These are phyloP conservation scores for Ceratoteleas bidentatus DNA, from an alignment of 1,140 invertebrate species.

Conservation along the genomic window DNA sequence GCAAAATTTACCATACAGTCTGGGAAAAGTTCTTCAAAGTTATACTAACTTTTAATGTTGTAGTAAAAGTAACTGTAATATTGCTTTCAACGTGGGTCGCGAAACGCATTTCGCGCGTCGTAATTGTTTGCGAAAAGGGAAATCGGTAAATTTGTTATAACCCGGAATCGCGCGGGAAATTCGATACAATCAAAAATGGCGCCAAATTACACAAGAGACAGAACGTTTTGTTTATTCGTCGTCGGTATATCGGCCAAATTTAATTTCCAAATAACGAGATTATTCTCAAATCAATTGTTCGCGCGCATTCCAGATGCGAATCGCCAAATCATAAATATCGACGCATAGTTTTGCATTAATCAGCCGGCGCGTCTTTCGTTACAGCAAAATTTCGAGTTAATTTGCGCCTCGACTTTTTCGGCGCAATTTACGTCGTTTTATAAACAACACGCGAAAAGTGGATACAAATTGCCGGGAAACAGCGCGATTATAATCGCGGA, in stretches of 20 bases:
- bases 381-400: background rate
- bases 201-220: too few species aligned
- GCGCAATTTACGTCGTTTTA: constrained; percentile 10
- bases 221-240: background rate
- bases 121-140: too few species aligned
- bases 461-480: constrained; percentile 5
- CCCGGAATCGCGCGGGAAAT: too few species aligned
- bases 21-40: too few species aligned
- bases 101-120: too few species aligned
- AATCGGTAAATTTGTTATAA: too few species aligned
- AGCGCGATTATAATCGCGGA: too few species aligned
- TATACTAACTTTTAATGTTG: too few species aligned
- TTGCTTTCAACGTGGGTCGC: too few species aligned
- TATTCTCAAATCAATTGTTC: constrained; percentile 5
- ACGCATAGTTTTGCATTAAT: background rate
- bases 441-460: constrained; percentile 19
- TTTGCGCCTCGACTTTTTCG: background rate
- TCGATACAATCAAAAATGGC: too few species aligned
- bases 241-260: background rate
- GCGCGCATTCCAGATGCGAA: background rate
- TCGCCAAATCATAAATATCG: background rate
- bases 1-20: too few species aligned
- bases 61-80: too few species aligned
- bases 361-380: background rate
- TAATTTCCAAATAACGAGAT: constrained; percentile 1